Evolutionary conservation across 2,888 invertebrate genomes (phyloP), one percentile per base, ranked within the genome.

Genomic region (Nematopogon swammerdamellus): DNA sequence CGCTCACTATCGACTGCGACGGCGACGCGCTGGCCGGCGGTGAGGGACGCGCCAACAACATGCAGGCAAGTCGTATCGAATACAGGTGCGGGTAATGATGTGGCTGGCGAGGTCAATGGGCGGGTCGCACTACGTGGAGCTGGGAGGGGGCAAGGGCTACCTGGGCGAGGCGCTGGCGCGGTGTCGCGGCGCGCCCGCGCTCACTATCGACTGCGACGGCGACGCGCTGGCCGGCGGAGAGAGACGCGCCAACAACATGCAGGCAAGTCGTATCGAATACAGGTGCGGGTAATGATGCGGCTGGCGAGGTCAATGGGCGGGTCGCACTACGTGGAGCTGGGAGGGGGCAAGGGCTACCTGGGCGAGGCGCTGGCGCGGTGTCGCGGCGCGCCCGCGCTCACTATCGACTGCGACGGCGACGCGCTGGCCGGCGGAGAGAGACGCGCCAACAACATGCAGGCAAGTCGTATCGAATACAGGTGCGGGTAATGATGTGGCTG

Each of bases 271-370:
- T n/a, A n/a, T n/a, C n/a, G n/a, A n/a, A n/a, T n/a, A n/a, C n/a
- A n/a, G n/a, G n/a, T n/a, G n/a, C n/a, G n/a, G n/a, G n/a, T n/a
- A n/a, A n/a, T n/a, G n/a, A n/a, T n/a, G n/a, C n/a, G n/a, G n/a
- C n/a, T n/a, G n/a, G n/a, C n/a, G n/a, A n/a, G n/a, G n/a, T n/a
- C n/a, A n/a, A n/a, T n/a, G n/a, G 11, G 20, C 4, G n/a, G 14
- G 14, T 19, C 19, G 25, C 52, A 49, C 16, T 72, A 91, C 43
- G 80, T 95, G n/a, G 96, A 96, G 64, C 86, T 92, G 44, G 96
- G 96, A 0, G 94, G 94, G 96, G 96, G 0, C 90, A 92, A n/a
- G n/a, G n/a, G n/a, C n/a, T n/a, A n/a, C n/a, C 63, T 95, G 30
- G 89, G 91, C 44, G 86, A 88, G 0, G 83, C 88, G 11, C 64